Percentiles rank a stretch among this genome's conserved stretches.
These are phyloP conservation scores for Trilocha varians DNA, from an alignment of 2,888 invertebrate species.

Conservation along the genomic window DNA sequence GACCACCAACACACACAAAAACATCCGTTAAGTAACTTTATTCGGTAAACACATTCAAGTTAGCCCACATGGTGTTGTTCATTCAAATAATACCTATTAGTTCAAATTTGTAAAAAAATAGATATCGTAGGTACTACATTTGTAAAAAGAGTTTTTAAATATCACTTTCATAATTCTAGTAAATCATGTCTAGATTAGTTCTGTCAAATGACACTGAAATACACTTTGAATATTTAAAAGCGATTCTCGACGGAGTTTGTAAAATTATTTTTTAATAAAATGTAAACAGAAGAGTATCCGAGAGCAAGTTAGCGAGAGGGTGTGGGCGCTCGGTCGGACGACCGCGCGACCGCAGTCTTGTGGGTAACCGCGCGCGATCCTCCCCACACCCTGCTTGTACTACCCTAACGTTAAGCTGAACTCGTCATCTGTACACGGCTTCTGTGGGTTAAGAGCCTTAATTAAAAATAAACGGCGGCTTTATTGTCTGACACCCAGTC, in stretches of 20 bases:
- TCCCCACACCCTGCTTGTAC: constrained; percentile 19
- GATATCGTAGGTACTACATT: too few species aligned
- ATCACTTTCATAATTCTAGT: too few species aligned
- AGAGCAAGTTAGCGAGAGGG: constrained; percentile 19
- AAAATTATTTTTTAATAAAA: background rate
- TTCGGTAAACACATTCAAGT: too few species aligned
- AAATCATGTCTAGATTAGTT: too few species aligned
- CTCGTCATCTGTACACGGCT: constrained; percentile 22
- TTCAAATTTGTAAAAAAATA: too few species aligned
- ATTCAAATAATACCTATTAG: too few species aligned
- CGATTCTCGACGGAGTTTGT: background rate
- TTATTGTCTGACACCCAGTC: constrained; percentile 1
- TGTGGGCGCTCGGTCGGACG: constrained; percentile 22
- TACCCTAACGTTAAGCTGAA: constrained; percentile 31
- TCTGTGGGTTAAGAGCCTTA: constrained; percentile 20
- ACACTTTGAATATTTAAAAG: background rate
- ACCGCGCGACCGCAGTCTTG: constrained; percentile 34
- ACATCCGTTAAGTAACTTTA: too few species aligned
- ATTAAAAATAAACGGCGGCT: constrained; percentile 21
- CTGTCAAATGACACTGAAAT: too few species aligned
- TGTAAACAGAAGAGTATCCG: constrained; percentile 33
- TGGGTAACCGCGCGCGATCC: constrained; percentile 38
- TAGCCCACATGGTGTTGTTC: too few species aligned
- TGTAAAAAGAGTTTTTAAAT: too few species aligned
- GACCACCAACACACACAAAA: background rate